Percentiles rank a stretch among this genome's conserved stretches.
phyloP scores from a whole-genome alignment of 2,888 invertebrate species.

The Morpho achilles region DNA sequence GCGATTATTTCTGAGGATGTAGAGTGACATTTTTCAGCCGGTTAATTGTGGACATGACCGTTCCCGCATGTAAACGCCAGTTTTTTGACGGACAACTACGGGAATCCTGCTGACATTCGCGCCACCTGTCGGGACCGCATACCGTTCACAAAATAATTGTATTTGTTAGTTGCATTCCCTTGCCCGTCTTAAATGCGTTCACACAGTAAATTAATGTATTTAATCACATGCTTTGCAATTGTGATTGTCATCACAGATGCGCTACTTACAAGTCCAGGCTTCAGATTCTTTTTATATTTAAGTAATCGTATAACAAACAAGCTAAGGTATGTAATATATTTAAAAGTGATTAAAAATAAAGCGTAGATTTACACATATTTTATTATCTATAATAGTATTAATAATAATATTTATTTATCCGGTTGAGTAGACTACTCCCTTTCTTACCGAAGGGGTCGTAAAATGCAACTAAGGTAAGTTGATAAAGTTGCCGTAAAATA shows the following conservation, averaged over 20 bases:
- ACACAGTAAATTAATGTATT: constrained; percentile 23
- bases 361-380: no score
- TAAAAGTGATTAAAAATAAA: no score
- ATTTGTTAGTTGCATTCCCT: constrained; percentile 29
- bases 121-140: constrained; percentile 48
- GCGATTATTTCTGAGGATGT: constrained; percentile 51
- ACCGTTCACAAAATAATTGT: constrained; percentile 33
- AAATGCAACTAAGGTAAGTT: no score
- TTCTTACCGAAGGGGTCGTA: no score
- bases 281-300: constrained; percentile 2
- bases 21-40: constrained; percentile 65
- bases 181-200: constrained; percentile 28
- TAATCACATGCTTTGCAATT: constrained; percentile 16
- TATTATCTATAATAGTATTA: no score
- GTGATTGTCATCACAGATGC: constrained; percentile 2
- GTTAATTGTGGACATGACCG: constrained; percentile 54
- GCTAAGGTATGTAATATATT: no score
- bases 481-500: no score
- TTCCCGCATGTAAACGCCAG: constrained; percentile 51
- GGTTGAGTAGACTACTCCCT: no score
- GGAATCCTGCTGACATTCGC: constrained; percentile 52
- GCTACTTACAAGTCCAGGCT: constrained; percentile 1
- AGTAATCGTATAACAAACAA: no score
- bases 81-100: constrained; percentile 55
- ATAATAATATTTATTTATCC: no score